phyloP scores from a whole-genome alignment of 2,888 invertebrate species.

The Stenchaetothrips biformis region DNA sequence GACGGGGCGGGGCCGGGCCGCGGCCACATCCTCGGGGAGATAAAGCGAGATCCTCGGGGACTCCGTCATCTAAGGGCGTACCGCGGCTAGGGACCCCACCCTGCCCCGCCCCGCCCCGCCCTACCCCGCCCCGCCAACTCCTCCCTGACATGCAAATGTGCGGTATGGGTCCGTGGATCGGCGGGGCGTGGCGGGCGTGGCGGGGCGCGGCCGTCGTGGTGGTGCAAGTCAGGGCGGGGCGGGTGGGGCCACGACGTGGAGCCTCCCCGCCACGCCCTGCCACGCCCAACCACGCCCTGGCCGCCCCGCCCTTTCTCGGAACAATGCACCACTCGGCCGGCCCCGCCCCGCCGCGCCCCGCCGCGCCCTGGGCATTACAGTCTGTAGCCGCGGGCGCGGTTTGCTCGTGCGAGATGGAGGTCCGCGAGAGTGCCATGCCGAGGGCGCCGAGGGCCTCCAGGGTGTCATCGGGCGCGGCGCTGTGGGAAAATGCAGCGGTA shows the following conservation, averaged over 20 bases:
- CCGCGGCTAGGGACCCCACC: not conserved
- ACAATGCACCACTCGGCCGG: conserved; percentile 7
- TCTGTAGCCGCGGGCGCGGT: too few species aligned
- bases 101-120: not conserved
- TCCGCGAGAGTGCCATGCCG: not conserved
- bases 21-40: not conserved
- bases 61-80: conserved; percentile 5
- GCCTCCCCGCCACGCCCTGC: not conserved
- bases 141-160: conserved; percentile 14
- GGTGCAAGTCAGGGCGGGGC: not conserved
- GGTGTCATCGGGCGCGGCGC: not conserved
- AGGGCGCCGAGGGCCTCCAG: not conserved
- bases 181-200: not conserved
- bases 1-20: not conserved
- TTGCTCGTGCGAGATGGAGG: too few species aligned
- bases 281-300: too few species aligned
- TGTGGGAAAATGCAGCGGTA: not conserved
- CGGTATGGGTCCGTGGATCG: not conserved
- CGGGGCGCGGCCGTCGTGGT: not conserved
- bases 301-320: conserved; percentile 7
- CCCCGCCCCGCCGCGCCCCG: not conserved
- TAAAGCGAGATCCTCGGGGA: not conserved
- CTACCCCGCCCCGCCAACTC: not conserved
- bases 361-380: not conserved
- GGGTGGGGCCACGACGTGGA: not conserved